phyloP scores from a whole-genome alignment of 2,797 vertebrate species.

The Rhynchotus rufescens region DNA sequence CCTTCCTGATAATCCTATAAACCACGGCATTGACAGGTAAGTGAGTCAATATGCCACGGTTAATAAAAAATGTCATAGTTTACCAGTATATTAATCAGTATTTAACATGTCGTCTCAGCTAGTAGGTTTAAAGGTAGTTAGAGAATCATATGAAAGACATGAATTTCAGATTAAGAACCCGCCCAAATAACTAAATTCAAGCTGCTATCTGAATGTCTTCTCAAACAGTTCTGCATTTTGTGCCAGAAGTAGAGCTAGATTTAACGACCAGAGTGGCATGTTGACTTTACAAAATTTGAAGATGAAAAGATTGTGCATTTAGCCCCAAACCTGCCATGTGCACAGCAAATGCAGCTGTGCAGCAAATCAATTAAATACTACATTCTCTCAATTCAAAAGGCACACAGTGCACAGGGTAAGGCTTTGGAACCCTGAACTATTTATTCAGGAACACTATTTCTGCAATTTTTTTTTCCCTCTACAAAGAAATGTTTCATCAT shows the following conservation, averaged over 20 bases:
- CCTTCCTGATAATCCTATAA: neutral
- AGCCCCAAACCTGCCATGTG: neutral
- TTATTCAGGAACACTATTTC: neutral
- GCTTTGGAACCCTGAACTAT: neutral
- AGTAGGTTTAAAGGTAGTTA: neutral
- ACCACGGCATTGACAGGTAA: neutral
- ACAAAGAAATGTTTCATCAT: neutral
- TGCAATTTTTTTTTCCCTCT: neutral
- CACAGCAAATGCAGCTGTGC: neutral
- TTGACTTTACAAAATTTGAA: neutral
- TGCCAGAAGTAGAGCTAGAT: neutral
- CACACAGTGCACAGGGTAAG: neutral
- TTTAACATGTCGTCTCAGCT: neutral
- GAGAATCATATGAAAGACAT: neutral
- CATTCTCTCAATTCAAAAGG: neutral
- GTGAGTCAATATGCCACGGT: neutral
- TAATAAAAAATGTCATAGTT: neutral
- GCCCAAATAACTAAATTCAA: neutral
- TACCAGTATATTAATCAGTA: neutral
- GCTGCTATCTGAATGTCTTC: neutral
- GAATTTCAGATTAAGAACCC: neutral
- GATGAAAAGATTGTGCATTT: neutral
- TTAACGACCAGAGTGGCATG: accelerated
- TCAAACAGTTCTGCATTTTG: neutral
- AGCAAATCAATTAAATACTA: neutral